Evolutionary conservation across 1,140 invertebrate genomes (phyloP).

Genomic region (Adoxophyes honmai): DNA sequence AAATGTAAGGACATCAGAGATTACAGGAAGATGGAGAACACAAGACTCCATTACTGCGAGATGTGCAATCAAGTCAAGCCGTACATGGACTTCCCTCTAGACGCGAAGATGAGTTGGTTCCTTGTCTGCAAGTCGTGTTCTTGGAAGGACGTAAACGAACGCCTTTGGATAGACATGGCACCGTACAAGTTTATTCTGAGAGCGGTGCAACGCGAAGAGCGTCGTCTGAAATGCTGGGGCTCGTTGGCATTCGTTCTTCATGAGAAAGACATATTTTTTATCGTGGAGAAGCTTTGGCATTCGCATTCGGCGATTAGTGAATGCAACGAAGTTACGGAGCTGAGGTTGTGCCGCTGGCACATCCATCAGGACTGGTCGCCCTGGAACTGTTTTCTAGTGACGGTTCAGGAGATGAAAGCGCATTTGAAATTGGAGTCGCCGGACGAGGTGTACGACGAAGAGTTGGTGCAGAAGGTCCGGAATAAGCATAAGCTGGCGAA

Average conservation of each 20-base stretch:
- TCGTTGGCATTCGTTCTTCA: conserved; percentile 80
- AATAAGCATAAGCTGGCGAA: conserved; percentile 69
- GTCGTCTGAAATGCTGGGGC: conserved; percentile 74
- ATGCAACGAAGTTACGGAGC: conserved; percentile 75
- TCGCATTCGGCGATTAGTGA: conserved; percentile 82
- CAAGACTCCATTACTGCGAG: conserved; percentile 73
- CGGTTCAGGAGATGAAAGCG: conserved; percentile 79
- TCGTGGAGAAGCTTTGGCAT: conserved; percentile 83
- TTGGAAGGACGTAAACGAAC: conserved; percentile 74
- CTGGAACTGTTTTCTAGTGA: conserved; percentile 85
- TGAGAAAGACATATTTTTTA: conserved; percentile 80
- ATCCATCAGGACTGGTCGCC: conserved; percentile 81
- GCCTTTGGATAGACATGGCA: conserved; percentile 77
- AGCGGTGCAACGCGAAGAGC: conserved; percentile 79
- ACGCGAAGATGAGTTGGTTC: conserved; percentile 60
- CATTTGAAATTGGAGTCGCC: conserved; percentile 77
- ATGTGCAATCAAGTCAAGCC: conserved; percentile 77
- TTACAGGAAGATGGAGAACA: conserved; percentile 70
- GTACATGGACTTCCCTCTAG: conserved; percentile 72
- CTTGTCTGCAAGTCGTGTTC: conserved; percentile 76
- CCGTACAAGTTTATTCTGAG: conserved; percentile 80
- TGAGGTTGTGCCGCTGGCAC: conserved; percentile 80
- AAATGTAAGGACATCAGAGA: conserved; percentile 70
- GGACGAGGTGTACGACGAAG: conserved; percentile 76
- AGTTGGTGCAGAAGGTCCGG: conserved; percentile 65